Conservation (phyloP, 2,113 vertebrate species). For the Scomber colias region DNA sequence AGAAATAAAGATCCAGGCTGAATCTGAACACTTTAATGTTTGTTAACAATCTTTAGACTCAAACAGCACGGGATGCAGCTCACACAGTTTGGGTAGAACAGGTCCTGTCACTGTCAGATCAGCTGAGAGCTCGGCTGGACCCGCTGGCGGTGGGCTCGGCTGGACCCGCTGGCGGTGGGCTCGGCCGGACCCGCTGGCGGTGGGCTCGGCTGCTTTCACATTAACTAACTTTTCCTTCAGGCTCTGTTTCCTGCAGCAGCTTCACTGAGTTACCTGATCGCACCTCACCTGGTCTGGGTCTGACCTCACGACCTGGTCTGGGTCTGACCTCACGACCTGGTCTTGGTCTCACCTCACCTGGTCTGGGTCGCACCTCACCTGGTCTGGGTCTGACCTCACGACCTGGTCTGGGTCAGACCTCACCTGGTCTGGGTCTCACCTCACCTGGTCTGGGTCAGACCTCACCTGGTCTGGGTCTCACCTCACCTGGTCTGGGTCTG, state of each 20-base stretch:
- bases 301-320: too few species aligned
- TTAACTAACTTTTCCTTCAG: background rate
- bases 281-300: too few species aligned
- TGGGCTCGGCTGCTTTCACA: background rate
- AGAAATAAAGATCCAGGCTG: background rate
- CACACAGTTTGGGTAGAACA: slow-evolving; percentile 45
- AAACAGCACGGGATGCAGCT: slow-evolving; percentile 72
- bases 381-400: too few species aligned
- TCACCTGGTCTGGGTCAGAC: background rate
- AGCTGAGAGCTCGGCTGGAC: background rate
- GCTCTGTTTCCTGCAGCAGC: background rate
- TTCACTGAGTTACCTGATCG: background rate
- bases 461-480: background rate
- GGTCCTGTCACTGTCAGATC: slow-evolving; percentile 30
- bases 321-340: background rate
- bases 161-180: slow-evolving; percentile 15
- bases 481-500: background rate
- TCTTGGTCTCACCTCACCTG: background rate
- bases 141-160: background rate
- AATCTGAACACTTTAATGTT: slow-evolving; percentile 75
- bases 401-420: too few species aligned
- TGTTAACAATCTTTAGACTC: slow-evolving; percentile 73
- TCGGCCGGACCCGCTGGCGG: too few species aligned
- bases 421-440: background rate
- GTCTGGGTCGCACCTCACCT: too few species aligned